Evolutionary conservation across 2,888 invertebrate genomes (phyloP), one percentile per base, ranked within the genome.

Genomic region (Germaria angustata): DNA sequence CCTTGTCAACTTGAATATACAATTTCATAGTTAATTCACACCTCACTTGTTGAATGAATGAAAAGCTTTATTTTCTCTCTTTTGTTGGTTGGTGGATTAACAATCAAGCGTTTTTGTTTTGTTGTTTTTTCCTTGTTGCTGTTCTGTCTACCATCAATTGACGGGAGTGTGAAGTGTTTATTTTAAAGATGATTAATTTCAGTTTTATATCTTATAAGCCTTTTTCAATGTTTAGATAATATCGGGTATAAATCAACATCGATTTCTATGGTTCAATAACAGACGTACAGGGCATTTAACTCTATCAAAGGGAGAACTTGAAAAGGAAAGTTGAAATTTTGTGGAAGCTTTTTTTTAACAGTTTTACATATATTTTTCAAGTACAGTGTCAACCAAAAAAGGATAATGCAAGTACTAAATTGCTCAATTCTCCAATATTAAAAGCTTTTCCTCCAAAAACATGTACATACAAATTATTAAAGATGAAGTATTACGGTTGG

Each of bases 21-120:
- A 13, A 13, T 41, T 49, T 57, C 71, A 59, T 46, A 39, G 59
- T 57, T 66, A 65, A 65, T 71, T 80, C 61, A 66, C 76, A 71
- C 65, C 39, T 57, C 11, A 65, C 73, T 68, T 55, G 71, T 73
- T 73, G 73, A 63, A 53, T 69, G 57, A 76, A 65, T 77, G 46
- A 72, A 63, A 72, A 61, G 68, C 66, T 68, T 68, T 44, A 13
- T 44, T 34, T 55, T 11, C 8, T 17, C 46, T 46, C 6, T 49
- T 49, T 36, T 61, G 8, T 41, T 9, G 22, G 8, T 11, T 20
- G 32, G 4, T 17, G 59, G 66, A 81, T 68, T 68, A 77, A 61
- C 53, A 77, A 68, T 78, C 77, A 73, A 49, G n/a, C 13, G 20
- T 15, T 41, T 63, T 39, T 63, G 17, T 24, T 49, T 9, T 59